Evolutionary conservation across 64 coral and sea anemone genomes (phyloP).

Genomic region (Montipora sp.): DNA sequence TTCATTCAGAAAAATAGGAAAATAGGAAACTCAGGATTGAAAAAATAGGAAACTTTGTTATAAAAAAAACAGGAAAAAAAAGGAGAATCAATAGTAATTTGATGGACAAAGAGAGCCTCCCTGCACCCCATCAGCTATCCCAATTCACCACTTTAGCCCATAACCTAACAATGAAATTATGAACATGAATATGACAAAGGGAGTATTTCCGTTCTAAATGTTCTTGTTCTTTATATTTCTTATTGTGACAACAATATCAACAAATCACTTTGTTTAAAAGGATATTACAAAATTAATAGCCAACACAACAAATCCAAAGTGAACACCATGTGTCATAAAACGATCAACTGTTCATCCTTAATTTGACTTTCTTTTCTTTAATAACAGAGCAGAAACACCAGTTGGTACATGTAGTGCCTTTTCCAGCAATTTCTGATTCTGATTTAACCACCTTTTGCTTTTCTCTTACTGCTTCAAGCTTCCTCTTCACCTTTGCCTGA

Average conservation of each 20-base stretch:
- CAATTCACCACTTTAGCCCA: neutral
- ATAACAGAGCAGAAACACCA: too few relatives aligned
- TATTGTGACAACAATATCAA: neutral
- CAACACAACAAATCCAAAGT: neutral
- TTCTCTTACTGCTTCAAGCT: constrained; percentile 33
- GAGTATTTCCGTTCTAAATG: neutral
- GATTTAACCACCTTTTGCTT: constrained; percentile 60
- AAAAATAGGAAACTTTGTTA: neutral
- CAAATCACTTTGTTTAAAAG: neutral
- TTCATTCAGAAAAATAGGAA: too few relatives aligned
- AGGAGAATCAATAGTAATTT: constrained; percentile 5
- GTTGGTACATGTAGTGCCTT: constrained; percentile 1
- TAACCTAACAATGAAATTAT: neutral
- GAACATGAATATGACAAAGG: neutral
- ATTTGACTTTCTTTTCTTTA: neutral
- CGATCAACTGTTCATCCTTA: neutral
- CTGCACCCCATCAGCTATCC: neutral
- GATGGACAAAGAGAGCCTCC: neutral
- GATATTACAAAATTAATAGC: too few relatives aligned
- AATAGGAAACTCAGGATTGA: neutral
- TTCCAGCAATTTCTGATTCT: constrained; percentile 50
- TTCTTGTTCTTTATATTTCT: neutral
- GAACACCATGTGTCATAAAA: neutral
- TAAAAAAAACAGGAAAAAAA: neutral
- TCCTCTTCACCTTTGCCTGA: too few relatives aligned